phyloP scores from a whole-genome alignment of 2,888 invertebrate species.

The Ethmia dodecea region DNA sequence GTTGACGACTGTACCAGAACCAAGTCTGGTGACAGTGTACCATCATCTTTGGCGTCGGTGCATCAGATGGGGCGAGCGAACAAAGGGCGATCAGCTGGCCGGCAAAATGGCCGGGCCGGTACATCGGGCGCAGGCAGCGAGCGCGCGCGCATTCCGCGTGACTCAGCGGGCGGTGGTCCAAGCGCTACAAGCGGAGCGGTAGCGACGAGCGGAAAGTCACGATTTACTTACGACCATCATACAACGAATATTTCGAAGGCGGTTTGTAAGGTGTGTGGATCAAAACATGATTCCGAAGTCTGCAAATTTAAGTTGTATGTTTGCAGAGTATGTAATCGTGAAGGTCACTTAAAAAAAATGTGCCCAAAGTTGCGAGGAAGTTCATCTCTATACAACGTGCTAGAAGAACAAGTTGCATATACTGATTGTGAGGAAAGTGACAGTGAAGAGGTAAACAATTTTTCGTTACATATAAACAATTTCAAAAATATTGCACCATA shows the following conservation, averaged over 20 bases:
- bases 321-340: constrained; percentile 9
- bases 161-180: neutral
- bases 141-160: neutral
- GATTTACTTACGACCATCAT: neutral
- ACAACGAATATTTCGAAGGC: no score
- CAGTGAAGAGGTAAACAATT: neutral
- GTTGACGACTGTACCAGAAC: no score
- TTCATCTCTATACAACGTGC: neutral
- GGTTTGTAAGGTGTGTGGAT: constrained; percentile 12
- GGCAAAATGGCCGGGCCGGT: neutral
- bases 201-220: neutral
- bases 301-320: constrained; percentile 11
- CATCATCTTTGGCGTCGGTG: neutral
- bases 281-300: neutral
- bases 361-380: constrained; percentile 2
- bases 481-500: constrained; percentile 1
- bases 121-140: neutral
- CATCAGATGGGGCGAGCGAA: neutral
- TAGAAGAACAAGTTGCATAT: neutral
- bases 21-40: neutral
- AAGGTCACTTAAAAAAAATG: constrained; percentile 7
- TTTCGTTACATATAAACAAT: neutral
- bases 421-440: neutral
- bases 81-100: neutral
- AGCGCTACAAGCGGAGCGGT: neutral